Conservation (phyloP, 92 coral and sea anemone genomes). For the Epizoanthus ramosus region DNA sequence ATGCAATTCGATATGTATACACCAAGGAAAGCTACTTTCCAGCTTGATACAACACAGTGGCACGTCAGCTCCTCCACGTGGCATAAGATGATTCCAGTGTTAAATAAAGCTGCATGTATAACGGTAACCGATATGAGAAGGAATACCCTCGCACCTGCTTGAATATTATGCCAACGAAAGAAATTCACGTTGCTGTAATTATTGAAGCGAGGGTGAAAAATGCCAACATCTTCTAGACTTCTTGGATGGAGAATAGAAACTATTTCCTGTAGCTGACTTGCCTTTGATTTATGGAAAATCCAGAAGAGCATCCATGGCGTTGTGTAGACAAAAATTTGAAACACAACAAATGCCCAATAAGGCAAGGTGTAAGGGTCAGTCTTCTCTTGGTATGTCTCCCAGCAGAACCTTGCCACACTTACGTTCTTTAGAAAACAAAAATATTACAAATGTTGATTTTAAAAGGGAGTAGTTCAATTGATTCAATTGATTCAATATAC, state of each 20-base stretch:
- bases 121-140: neutral
- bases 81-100: conserved; percentile 16
- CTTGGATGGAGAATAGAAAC: conserved; percentile 5
- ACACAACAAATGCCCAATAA: conserved; percentile 12
- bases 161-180: conserved; percentile 9
- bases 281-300: conserved; percentile 11
- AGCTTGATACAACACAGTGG: neutral
- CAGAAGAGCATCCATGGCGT: conserved; percentile 15
- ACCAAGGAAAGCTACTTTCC: neutral
- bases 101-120: neutral
- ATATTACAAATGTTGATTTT: no score
- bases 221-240: neutral
- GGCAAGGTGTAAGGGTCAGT: neutral
- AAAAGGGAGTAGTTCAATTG: no score
- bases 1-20: conserved; percentile 7
- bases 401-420: neutral
- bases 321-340: neutral
- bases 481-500: no score
- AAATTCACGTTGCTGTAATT: neutral
- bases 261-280: neutral
- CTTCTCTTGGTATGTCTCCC: conserved; percentile 10
- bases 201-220: neutral
- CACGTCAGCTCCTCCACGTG: neutral
- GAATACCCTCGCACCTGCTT: neutral
- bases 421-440: no score